Percentiles rank a stretch among this genome's conserved stretches.
Conservation (phyloP, 2,113 vertebrate genomes). For the Siphamia tubifer region DNA sequence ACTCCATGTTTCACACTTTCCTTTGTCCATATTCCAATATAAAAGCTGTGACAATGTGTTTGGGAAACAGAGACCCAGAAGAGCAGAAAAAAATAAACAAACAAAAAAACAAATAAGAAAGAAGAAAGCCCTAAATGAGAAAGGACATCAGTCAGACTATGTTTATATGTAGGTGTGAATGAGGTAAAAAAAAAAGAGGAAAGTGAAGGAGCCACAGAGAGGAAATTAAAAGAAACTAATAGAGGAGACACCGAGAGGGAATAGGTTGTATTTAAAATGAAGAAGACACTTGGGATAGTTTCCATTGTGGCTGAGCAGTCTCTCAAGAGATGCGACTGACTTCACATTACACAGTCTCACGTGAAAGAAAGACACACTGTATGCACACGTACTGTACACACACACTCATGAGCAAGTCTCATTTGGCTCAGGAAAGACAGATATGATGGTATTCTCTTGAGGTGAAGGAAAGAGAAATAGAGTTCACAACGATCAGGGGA, state of each 20-base stretch:
- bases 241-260: slow-evolving; percentile 17
- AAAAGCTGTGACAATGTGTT: slow-evolving; percentile 53
- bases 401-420: slow-evolving; percentile 3
- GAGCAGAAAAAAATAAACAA: neutral
- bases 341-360: slow-evolving; percentile 53
- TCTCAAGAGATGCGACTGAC: slow-evolving; percentile 54
- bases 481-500: slow-evolving; percentile 45
- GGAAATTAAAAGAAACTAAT: slow-evolving; percentile 8
- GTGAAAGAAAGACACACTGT: slow-evolving; percentile 16
- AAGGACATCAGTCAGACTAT: slow-evolving; percentile 32
- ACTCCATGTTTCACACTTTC: slow-evolving; percentile 59
- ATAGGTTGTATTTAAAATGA: slow-evolving; percentile 60
- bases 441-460: slow-evolving; percentile 43
- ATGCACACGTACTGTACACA: slow-evolving; percentile 1
- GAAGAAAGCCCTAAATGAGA: slow-evolving; percentile 42
- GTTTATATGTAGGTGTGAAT: slow-evolving; percentile 44
- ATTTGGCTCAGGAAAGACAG: slow-evolving; percentile 32
- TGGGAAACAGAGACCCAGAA: slow-evolving; percentile 29
- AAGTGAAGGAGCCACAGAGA: slow-evolving; percentile 43
- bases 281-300: slow-evolving; percentile 58
- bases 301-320: slow-evolving; percentile 31
- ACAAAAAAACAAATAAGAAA: neutral
- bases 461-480: slow-evolving; percentile 21
- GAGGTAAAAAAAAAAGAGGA: slow-evolving; percentile 5
- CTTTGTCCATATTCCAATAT: slow-evolving; percentile 54